phyloP scores from a whole-genome alignment of 2,888 invertebrate genomes.

The Ormyrus thymus region DNA sequence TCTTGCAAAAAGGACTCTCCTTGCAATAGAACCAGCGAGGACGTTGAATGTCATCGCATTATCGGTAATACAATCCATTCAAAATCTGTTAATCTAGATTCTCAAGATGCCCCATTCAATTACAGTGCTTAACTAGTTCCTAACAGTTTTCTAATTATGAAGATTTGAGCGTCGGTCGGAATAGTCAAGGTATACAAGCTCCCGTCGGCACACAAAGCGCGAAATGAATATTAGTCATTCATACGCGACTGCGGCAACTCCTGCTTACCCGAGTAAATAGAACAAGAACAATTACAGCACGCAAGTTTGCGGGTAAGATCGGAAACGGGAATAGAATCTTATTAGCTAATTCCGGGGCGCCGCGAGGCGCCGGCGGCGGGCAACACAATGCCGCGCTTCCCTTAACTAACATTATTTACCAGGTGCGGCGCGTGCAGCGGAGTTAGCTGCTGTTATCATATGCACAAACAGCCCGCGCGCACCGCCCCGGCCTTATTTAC shows the following conservation, averaged over 20 bases:
- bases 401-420: slow-evolving; percentile 44
- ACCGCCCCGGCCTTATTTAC: slow-evolving; percentile 14
- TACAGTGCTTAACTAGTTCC: too few species aligned
- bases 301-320: slow-evolving; percentile 47
- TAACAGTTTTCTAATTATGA: too few species aligned
- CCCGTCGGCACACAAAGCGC: neutral
- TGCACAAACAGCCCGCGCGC: slow-evolving; percentile 1
- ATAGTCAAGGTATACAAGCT: neutral
- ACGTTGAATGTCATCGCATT: too few species aligned
- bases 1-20: too few species aligned
- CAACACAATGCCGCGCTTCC: slow-evolving; percentile 3
- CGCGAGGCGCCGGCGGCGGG: neutral
- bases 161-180: neutral
- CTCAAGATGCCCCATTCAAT: too few species aligned
- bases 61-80: too few species aligned
- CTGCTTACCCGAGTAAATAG: slow-evolving; percentile 33
- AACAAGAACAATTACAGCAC: slow-evolving; percentile 37
- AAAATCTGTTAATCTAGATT: too few species aligned
- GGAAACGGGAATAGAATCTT: slow-evolving; percentile 52
- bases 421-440: slow-evolving; percentile 8
- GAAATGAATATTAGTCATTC: slow-evolving; percentile 40
- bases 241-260: slow-evolving; percentile 2
- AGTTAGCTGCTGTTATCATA: slow-evolving; percentile 31
- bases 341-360: slow-evolving; percentile 40
- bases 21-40: too few species aligned